These are phyloP conservation scores for Pseudois nayaur DNA, from an alignment of 2,113 vertebrate species.

Conservation along the genomic window DNA sequence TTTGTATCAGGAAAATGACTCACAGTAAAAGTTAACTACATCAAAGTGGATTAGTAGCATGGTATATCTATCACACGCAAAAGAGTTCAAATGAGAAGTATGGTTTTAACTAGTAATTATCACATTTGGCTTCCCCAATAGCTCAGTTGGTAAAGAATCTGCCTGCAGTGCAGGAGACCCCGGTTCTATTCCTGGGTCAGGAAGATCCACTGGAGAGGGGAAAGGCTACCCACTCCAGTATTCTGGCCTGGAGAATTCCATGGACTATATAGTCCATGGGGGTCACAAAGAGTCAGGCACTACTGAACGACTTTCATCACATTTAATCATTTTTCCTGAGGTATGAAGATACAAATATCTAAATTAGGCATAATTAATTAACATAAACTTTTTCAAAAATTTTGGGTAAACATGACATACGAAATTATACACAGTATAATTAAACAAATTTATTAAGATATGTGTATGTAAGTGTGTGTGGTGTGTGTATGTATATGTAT, in stretches of 20 bases:
- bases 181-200: background rate
- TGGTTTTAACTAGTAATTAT: background rate
- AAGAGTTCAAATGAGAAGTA: background rate
- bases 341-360: background rate
- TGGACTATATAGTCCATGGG: background rate
- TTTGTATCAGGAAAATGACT: background rate
- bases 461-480: background rate
- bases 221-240: background rate
- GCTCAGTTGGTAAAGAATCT: background rate
- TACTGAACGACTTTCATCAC: background rate
- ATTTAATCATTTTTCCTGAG: background rate
- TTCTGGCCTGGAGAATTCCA: background rate
- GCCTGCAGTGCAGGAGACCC: background rate
- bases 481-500: background rate
- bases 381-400: background rate
- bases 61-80: fast-evolving
- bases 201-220: background rate
- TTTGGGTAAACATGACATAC: background rate
- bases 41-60: background rate
- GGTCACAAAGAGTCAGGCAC: background rate
- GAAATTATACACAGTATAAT: background rate
- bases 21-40: background rate
- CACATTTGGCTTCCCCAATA: background rate
- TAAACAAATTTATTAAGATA: no score
- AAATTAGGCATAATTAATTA: background rate